Evolutionary conservation across 2,113 vertebrate species (phyloP), one percentile per base, ranked within the genome.

Genomic region (Poeciliopsis prolifica): DNA sequence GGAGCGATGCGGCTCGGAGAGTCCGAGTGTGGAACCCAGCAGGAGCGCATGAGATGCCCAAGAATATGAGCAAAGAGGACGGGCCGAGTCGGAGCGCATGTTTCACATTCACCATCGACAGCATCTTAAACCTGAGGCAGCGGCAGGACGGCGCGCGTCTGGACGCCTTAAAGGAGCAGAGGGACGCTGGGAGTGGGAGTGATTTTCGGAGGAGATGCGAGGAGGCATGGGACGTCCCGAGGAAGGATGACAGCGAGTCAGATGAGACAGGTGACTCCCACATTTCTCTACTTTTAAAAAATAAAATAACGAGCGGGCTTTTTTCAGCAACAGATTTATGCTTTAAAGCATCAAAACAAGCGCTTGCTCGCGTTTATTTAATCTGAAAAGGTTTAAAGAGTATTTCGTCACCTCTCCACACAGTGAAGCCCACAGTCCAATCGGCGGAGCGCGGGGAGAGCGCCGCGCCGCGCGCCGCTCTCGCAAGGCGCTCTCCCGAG

Each of bases 101-200:
- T 68, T 74, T 94, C 68, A 94, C 92, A 10, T 95, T 95, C 85
- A 94, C 94, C 42, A 95, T 95, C 13, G 94, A 95, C 80, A 91
- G 81, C 77, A 95, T 95, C 78, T 92, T 95, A 7, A 94, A 94
- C 85, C 81, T 94, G 67, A 92, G 88, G 80, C 85, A 87, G 67
- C 79, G 86, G 68, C 79, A 42, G 69, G 84, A 74, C 75, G 22
- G 48, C 24, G 81, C 71, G 13, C 79, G 87, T 31, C 58, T 22
- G 6, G 83, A 83, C 5, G 74, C 60, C 3, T 1, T 65, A 0
- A 40, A 65, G 79, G 54, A 58, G 83, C 63, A 30, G 3, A 24
- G 31, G 80, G 77, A 62, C 51, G n/a, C 10, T n/a, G 51, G 9
- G 51, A 68, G 77, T 69, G 87, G 78, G 78, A 72, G 58, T 17